phyloP scores from a whole-genome alignment of 2,888 invertebrate genomes.

The Cephus rjabovi region DNA sequence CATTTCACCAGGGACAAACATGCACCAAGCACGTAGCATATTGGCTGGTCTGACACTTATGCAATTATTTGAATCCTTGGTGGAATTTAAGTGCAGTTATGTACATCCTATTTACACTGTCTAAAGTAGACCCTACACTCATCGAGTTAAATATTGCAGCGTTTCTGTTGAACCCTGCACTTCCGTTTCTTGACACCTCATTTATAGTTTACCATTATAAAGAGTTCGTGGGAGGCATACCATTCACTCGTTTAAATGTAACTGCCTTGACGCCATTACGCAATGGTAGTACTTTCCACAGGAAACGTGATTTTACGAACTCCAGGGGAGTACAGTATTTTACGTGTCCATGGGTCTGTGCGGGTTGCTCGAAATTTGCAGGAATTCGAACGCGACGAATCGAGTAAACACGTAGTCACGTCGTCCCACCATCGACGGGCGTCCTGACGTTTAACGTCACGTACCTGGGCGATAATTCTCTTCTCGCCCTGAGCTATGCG shows the following conservation, averaged over 20 bases:
- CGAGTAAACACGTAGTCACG: constrained; percentile 37
- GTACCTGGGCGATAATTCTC: constrained; percentile 40
- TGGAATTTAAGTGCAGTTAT: neutral
- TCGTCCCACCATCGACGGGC: constrained; percentile 52
- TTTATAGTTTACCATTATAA: neutral
- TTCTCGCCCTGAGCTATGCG: constrained; percentile 38
- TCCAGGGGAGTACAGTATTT: constrained; percentile 44
- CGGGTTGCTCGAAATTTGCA: constrained; percentile 42
- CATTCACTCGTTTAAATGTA: neutral
- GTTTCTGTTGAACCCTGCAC: neutral
- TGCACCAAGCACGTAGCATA: neutral
- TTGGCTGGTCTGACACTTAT: neutral
- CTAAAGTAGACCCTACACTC: neutral
- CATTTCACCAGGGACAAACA: neutral
- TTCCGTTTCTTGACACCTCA: neutral
- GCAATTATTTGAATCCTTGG: neutral
- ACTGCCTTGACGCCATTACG: neutral
- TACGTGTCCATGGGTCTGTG: constrained; percentile 49
- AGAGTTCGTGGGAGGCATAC: neutral
- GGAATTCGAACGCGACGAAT: constrained; percentile 26
- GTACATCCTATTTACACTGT: neutral
- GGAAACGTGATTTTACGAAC: constrained; percentile 38
- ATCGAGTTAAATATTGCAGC: neutral
- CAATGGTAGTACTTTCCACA: constrained; percentile 10
- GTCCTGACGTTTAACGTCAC: constrained; percentile 41